Conservation (phyloP, 2,797 vertebrate species). For the Todus mexicanus region DNA sequence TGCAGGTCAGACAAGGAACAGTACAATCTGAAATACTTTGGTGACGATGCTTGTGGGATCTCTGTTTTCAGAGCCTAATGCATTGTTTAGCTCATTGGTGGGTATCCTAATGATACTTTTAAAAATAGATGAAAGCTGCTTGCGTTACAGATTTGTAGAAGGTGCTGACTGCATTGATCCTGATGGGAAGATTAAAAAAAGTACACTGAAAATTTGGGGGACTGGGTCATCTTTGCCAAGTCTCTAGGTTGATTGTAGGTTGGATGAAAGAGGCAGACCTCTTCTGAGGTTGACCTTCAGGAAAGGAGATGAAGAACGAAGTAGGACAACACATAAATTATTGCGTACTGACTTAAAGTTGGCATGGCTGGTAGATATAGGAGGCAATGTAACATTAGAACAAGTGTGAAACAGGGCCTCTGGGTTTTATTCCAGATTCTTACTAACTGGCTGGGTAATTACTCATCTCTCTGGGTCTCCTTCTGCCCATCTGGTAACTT, state of each 20-base stretch:
- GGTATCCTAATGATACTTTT: background rate
- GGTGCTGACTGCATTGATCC: background rate
- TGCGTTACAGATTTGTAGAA: background rate
- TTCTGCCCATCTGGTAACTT: slow-evolving; percentile 57
- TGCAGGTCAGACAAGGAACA: background rate
- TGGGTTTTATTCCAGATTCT: slow-evolving; percentile 59
- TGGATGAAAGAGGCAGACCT: background rate
- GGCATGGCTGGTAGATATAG: background rate
- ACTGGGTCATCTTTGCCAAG: background rate
- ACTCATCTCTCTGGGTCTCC: slow-evolving; percentile 62
- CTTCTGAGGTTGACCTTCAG: slow-evolving; percentile 16
- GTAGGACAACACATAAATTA: slow-evolving; percentile 44
- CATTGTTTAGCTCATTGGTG: background rate
- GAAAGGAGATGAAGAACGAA: background rate
- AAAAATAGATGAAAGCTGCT: background rate
- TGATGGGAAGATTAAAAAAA: background rate
- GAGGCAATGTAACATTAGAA: background rate
- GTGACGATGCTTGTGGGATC: background rate
- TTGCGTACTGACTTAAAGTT: slow-evolving; percentile 29
- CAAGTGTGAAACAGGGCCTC: slow-evolving; percentile 47
- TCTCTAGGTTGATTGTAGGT: background rate
- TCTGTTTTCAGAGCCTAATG: background rate
- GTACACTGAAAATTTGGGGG: background rate
- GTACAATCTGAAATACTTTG: background rate
- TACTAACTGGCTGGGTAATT: slow-evolving; percentile 61